Conservation (phyloP, 2,113 vertebrate species). For the Pipa parva region DNA sequence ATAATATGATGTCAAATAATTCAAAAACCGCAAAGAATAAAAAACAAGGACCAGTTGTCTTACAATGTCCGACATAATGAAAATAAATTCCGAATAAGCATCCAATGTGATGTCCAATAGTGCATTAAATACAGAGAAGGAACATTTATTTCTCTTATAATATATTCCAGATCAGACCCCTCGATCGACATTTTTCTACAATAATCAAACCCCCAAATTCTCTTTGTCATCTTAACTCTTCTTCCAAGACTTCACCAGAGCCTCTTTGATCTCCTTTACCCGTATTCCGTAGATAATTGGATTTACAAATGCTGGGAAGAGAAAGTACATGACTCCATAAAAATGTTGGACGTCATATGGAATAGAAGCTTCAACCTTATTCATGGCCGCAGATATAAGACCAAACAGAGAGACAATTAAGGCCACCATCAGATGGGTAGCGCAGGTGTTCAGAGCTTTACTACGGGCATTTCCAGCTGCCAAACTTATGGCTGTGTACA, state of each 20-base stretch:
- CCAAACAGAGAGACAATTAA: conserved; percentile 54
- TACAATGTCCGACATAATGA: too few relatives aligned
- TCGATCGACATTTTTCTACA: conserved; percentile 70
- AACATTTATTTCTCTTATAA: conserved; percentile 65
- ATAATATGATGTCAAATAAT: too few relatives aligned
- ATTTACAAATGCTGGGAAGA: conserved; percentile 64
- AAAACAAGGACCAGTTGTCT: too few relatives aligned
- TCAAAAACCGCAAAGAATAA: too few relatives aligned
- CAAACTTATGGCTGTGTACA: conserved; percentile 47
- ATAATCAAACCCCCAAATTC: too few relatives aligned
- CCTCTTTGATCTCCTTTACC: conserved; percentile 70
- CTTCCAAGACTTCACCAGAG: too few relatives aligned
- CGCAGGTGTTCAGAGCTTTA: conserved; percentile 4
- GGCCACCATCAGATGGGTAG: conserved; percentile 46
- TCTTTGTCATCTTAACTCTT: too few relatives aligned
- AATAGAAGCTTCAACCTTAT: conserved; percentile 57
- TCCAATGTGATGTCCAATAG: conserved; percentile 50
- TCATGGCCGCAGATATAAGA: conserved; percentile 65
- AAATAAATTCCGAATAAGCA: conserved; percentile 60
- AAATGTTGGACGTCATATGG: conserved; percentile 62
- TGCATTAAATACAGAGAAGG: conserved; percentile 65
- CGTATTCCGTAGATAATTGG: conserved; percentile 67
- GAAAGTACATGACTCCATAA: conserved; percentile 63
- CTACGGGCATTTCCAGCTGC: conserved; percentile 42
- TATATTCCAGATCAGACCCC: conserved; percentile 65